Evolutionary conservation across 92 coral and sea anemone genomes (phyloP), one percentile per base, ranked within the genome.

Genomic region (Metridium senile): DNA sequence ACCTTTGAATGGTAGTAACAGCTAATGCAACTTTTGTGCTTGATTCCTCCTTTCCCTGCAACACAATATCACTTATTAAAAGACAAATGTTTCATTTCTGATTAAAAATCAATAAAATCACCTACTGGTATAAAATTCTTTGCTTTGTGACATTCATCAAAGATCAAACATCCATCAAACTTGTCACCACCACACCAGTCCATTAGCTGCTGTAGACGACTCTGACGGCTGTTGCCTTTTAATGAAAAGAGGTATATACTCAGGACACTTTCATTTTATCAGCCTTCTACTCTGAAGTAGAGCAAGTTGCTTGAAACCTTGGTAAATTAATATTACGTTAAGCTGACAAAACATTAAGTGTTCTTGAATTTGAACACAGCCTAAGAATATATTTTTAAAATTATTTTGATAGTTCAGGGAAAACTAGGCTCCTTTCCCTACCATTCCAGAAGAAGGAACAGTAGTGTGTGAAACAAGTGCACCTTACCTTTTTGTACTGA

Each of bases 111-210:
- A n/a, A n/a, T n/a, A n/a, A n/a, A n/a, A n/a, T 54, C 16, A 54
- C 59, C 23, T 94, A 94, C 98, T 3, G 99, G 99, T 19, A 95
- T 85, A 75, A 87, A 95, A 92, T 95, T 97, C 76, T 95, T 95
- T 10, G 99, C 99, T 65, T 95, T 95, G 71, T 95, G 99, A 74
- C 97, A 89, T 67, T 95, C 99, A 34, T 95, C 99, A 73, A 95
- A 95, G 77, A 95, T 92, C 30, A 95, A 89, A 61, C 99, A 95
- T 3, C 99, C 99, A 80, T 83, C 92, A 78, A 95, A 95, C 62
- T 54, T 66, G 39, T 88, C 90, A 1, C 99, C 97, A 19, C 99
- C 99, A 80, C 99, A 95, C 99, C 99, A 95, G 74, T 95, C 97
- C 72, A 95, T 90, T 26, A 95, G 74, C 80, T 95, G 99, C 61